Base-by-base conservation (phyloP, 37 sponge, comb jelly and placozoan species). In the Petrosia ficiformis region DNA sequence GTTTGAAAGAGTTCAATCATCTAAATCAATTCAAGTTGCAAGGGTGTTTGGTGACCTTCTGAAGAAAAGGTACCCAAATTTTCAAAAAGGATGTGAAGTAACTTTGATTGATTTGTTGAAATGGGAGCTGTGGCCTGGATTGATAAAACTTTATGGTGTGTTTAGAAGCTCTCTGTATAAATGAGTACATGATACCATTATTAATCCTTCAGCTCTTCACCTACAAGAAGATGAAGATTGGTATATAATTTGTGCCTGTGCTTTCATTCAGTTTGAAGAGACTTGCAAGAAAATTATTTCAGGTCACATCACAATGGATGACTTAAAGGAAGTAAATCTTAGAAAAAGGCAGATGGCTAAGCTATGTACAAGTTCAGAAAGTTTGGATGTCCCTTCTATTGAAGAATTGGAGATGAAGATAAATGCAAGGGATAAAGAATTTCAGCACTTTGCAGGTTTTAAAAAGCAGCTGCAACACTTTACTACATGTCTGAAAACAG, bases 61-160 rank as follows among this genome's bases (percentile, higher is more conserved):
- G 29, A 70, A 24, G 30, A 84, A 52, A 56, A 59, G 63, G 57
- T 86, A 86, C 63, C 73, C 44, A 29, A 26, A 61, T 22, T 31
- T 41, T 3, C 25, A 58, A n/a, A 59, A 77, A 29, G 22, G 5
- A 0, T 22, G 14, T 0, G 25, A 39, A n/a, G 44, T 72, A 38
- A 8, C 73, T 30, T 42, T 86, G 6, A 74, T 80, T 61, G 76
- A 76, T 24, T 48, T 86, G 30, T 59, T 86, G 21, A n/a, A 70
- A 0, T 86, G 86, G 86, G 65, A 57, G 10, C 31, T 68, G 1
- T 86, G 86, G 86, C 63, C 63, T 26, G 63, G 28, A 61, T 61
- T 26, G 5, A 61, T 61, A 6, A 26, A 5, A 26, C 11, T 61
- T 26, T 61, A 61, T 61, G 63, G 63, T 61, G 11, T n/a, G 63